These are phyloP conservation scores for Punctoribates punctum DNA, from an alignment of 2,888 invertebrate genomes.

Conservation along the genomic window DNA sequence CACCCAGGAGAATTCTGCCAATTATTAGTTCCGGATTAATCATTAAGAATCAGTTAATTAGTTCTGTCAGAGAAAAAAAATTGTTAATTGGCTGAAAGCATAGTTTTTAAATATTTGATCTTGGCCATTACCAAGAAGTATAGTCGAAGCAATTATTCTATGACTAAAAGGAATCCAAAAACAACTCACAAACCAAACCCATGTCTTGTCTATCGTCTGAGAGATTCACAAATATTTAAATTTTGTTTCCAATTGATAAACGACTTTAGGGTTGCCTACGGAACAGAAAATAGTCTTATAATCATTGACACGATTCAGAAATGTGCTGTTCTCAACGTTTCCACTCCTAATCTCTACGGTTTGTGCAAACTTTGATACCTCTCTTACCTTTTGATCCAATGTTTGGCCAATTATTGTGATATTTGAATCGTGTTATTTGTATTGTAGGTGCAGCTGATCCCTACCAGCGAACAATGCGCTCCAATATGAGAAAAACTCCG, in stretches of 20 bases:
- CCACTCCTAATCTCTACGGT: conserved; percentile 86
- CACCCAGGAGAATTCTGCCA: no score
- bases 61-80: no score
- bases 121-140: no score
- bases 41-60: no score
- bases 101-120: no score
- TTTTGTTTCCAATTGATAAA: background rate
- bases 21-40: no score
- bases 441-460: conserved; percentile 66
- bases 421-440: background rate
- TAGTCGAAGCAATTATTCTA: no score
- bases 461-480: conserved; percentile 73
- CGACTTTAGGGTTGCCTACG: conserved; percentile 80
- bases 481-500: conserved; percentile 61
- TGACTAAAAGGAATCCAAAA: no score
- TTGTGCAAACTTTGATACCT: conserved; percentile 50
- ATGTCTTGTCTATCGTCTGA: background rate
- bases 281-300: conserved; percentile 91
- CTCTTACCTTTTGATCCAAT: conserved; percentile 17
- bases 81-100: no score
- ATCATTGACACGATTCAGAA: conserved; percentile 91
- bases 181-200: background rate
- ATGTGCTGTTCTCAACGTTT: conserved; percentile 81
- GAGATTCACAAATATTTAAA: background rate
- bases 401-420: background rate